Conservation (phyloP, 2,797 vertebrate species). For the Tenualosa ilisha region DNA sequence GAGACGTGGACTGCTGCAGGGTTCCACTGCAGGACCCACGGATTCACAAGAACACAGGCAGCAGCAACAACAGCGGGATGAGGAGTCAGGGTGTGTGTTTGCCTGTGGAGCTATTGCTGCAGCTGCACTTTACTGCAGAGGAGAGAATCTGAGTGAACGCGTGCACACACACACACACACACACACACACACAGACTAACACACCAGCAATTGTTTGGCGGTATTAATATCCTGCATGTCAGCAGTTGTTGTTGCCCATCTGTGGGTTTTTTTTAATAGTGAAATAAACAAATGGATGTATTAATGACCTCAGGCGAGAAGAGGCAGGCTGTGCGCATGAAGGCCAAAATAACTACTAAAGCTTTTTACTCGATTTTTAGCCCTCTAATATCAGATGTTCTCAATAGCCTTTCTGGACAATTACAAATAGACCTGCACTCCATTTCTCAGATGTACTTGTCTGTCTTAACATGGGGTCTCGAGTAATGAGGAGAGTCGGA, state of each 20-base stretch:
- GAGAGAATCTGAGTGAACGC: neutral
- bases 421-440: neutral
- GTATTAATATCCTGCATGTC: constrained; percentile 15
- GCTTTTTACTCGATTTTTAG: neutral
- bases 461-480: neutral
- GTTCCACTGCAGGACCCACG: neutral
- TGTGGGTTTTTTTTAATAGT: constrained; percentile 2
- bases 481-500: neutral
- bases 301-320: constrained; percentile 14
- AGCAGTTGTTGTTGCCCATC: constrained; percentile 20
- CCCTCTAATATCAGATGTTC: neutral
- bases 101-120: neutral
- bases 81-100: neutral
- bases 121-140: constrained; percentile 6
- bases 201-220: neutral
- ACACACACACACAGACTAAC: neutral
- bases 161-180: neutral
- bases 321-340: neutral
- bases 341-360: neutral
- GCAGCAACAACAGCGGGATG: neutral
- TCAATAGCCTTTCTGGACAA: neutral
- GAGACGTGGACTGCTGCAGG: neutral
- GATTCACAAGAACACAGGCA: neutral
- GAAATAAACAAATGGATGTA: constrained; percentile 9
- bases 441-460: neutral